These are phyloP conservation scores for Prinia subflava DNA, from an alignment of 2,113 vertebrate genomes.

Conservation along the genomic window DNA sequence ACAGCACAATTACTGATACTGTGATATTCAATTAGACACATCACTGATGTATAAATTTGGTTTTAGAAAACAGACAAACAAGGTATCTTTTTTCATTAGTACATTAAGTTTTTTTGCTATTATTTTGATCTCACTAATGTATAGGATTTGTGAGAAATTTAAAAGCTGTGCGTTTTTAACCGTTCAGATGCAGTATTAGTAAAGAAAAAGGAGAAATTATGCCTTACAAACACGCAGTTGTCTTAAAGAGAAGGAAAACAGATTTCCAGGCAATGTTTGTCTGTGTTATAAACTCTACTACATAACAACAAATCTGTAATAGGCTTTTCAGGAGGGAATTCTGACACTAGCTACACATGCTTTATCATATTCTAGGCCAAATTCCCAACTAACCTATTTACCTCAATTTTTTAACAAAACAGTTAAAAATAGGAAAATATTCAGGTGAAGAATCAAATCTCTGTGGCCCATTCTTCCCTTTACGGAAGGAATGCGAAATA, in stretches of 20 bases:
- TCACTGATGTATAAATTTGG: background rate
- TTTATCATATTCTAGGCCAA: background rate
- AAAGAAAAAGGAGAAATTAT: background rate
- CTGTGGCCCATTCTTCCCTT: background rate
- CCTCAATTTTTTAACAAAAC: background rate
- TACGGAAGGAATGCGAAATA: background rate
- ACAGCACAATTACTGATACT: conserved; percentile 63
- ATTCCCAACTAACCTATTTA: background rate
- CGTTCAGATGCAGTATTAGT: background rate
- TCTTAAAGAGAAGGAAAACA: background rate
- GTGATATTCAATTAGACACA: conserved; percentile 61
- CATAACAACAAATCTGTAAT: background rate
- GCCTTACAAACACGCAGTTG: background rate
- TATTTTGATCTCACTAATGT: background rate
- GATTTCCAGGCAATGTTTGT: background rate
- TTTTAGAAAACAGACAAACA: conserved; percentile 39
- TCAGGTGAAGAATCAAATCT: background rate
- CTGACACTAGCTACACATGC: background rate
- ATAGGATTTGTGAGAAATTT: background rate
- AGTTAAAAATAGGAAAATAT: background rate
- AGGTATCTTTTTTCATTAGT: conserved; percentile 23
- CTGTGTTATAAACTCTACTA: background rate
- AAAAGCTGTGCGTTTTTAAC: background rate
- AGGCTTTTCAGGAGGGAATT: background rate
- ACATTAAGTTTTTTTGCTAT: background rate